Percentiles rank a stretch among this genome's conserved stretches.
Evolutionary conservation across 2,113 vertebrate genomes (phyloP).

Genomic region (Physeter macrocephalus): DNA sequence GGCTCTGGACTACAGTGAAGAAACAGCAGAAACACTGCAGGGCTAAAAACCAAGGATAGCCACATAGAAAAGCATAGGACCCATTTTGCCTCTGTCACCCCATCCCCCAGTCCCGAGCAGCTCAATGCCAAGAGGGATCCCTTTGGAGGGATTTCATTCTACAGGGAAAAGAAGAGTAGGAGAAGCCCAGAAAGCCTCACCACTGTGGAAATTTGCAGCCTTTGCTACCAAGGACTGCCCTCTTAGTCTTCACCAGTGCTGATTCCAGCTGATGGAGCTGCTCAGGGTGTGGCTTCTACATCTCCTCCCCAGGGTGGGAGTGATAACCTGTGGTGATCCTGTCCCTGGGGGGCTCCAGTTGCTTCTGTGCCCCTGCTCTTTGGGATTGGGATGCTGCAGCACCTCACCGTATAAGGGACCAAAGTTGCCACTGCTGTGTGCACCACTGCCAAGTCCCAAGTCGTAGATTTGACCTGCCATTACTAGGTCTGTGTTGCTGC

Average conservation of each 20-base stretch:
- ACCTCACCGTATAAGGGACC: background rate
- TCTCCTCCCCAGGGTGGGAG: background rate
- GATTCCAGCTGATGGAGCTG: background rate
- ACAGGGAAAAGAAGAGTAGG: background rate
- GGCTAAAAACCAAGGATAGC: background rate
- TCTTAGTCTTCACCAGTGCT: background rate
- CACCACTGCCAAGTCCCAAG: background rate
- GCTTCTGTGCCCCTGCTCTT: background rate
- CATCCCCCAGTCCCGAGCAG: background rate
- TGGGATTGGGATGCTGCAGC: background rate
- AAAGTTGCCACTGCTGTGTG: background rate
- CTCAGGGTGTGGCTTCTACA: background rate
- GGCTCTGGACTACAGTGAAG: background rate
- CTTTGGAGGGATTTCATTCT: background rate
- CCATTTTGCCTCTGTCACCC: background rate
- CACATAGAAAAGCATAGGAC: background rate
- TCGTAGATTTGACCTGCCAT: background rate
- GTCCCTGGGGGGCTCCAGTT: background rate
- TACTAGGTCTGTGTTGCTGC: too few relatives aligned
- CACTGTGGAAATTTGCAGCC: background rate
- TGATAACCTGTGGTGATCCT: background rate
- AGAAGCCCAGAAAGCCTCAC: background rate
- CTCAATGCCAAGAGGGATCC: background rate
- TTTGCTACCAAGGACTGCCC: background rate
- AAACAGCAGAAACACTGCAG: background rate